Percentiles rank a stretch among this genome's conserved stretches.
Conservation (phyloP, 2,797 vertebrate genomes). For the Poliocrania exsul region DNA sequence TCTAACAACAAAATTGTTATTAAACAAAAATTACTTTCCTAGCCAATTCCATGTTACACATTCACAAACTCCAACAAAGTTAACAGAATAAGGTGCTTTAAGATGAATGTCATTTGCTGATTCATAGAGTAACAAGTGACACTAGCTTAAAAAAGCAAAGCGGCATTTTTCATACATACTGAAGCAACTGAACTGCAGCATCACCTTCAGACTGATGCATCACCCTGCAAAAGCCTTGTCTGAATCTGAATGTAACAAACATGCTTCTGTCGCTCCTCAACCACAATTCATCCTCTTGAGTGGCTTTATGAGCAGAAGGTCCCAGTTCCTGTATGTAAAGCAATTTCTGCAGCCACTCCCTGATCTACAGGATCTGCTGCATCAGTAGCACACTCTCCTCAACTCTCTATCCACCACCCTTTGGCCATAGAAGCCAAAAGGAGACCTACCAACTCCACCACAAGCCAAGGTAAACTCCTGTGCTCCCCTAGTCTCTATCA, state of each 20-base stretch:
- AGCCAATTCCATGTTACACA: accelerated
- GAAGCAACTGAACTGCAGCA: neutral
- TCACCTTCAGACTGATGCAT: neutral
- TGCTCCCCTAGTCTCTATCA: neutral
- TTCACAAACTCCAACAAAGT: neutral
- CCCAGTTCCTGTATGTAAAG: neutral
- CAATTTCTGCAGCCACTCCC: neutral
- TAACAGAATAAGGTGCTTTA: neutral
- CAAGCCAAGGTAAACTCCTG: neutral
- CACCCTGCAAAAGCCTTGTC: neutral
- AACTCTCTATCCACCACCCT: neutral
- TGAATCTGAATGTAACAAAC: neutral
- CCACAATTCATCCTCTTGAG: neutral
- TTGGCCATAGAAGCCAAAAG: neutral
- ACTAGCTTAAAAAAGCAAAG: neutral
- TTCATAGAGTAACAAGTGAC: neutral
- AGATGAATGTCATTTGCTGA: neutral
- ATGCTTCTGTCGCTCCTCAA: accelerated
- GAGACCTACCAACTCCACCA: neutral
- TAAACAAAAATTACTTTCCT: neutral
- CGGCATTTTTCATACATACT: neutral
- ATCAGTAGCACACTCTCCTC: neutral
- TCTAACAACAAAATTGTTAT: neutral
- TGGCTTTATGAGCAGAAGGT: neutral
- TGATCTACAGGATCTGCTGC: neutral